Base-by-base conservation (phyloP, 2,888 invertebrate genomes). In the Thymelicus lineola region DNA sequence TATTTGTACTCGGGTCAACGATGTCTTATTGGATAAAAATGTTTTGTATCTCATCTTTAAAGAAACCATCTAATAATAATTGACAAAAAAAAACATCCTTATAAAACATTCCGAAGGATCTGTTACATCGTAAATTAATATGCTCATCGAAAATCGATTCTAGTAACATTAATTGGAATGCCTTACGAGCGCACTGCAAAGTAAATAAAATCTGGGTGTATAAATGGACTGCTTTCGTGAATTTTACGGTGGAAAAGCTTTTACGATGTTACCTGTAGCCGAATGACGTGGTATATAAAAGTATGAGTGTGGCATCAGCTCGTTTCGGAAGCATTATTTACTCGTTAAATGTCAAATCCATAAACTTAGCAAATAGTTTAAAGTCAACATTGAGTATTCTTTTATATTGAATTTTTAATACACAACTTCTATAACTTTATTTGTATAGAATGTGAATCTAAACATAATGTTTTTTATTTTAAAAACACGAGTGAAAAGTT, bases 251-350 rank as follows among this genome's bases (percentile, higher is more conserved):
- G 36, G 36, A 57, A n/a, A 35, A 57, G 28, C 57, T 57, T 57
- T 57, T 36, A 57, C 57, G 57, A 36, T 57, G 35, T 57, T 57
- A 53, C 20, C 53, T 53, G 53, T 15, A 53, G 53, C 48, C 15
- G 20, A 53, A 53, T 20, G 53, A 53, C 53, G 20, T 53, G 20
- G 53, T 53, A 53, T 53, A 53, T 53, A 53, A 50, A 15, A 9
- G 15, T 53, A 53, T 50, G 48, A 48, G 48, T 15, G 50, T 17
- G 17, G 36, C 45, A 46, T 17, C 42, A 57, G 55, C 28, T 45
- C 55, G 55, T 20, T 14, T 45, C 45, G 55, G 45, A 65, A 53
- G 63, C 42, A 64, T 53, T 64, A 38, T 63, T 63, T 53, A 55
- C 48, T 36, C 53, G 14, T 64, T 20, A 38, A 64, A 53, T 14